Evolutionary conservation across 2,797 vertebrate genomes (phyloP).

Genomic region (Hippopotamyrus pictus): DNA sequence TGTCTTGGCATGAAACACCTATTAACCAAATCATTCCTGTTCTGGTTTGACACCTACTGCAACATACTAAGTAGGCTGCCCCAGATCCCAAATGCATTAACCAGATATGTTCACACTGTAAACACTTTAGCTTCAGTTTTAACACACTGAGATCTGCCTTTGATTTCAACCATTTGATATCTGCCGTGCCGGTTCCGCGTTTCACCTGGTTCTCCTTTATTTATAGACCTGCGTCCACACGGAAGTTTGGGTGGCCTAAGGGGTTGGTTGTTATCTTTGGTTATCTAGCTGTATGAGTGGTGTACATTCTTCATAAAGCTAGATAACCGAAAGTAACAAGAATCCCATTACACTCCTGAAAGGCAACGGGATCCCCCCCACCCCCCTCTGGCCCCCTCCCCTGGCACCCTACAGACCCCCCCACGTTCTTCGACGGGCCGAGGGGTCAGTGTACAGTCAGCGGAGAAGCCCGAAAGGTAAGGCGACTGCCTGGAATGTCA

Average conservation of each 20-base stretch:
- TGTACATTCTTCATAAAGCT: constrained; percentile 97
- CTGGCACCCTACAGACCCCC: neutral
- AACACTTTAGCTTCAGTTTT: neutral
- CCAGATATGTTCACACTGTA: neutral
- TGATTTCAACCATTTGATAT: neutral
- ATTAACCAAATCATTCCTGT: neutral
- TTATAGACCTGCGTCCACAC: neutral
- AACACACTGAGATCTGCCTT: neutral
- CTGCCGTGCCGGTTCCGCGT: neutral
- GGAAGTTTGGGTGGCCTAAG: constrained; percentile 36
- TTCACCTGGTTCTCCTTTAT: neutral
- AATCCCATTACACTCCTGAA: constrained; percentile 65
- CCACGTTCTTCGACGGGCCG: neutral
- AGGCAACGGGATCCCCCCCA: neutral
- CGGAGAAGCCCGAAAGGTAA: constrained; percentile 1
- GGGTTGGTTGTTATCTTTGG: constrained; percentile 95
- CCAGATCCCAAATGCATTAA: neutral
- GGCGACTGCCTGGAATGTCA: neutral
- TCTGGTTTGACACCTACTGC: neutral
- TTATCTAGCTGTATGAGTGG: constrained; percentile 96
- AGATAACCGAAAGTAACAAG: constrained; percentile 99
- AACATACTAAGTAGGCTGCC: neutral
- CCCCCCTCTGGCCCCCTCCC: neutral
- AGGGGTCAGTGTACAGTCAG: neutral
- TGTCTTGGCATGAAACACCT: neutral